Percentiles rank a stretch among this genome's conserved stretches.
phyloP scores from a whole-genome alignment of 2,113 vertebrate genomes.

The Nothobranchius kuhntae region DNA sequence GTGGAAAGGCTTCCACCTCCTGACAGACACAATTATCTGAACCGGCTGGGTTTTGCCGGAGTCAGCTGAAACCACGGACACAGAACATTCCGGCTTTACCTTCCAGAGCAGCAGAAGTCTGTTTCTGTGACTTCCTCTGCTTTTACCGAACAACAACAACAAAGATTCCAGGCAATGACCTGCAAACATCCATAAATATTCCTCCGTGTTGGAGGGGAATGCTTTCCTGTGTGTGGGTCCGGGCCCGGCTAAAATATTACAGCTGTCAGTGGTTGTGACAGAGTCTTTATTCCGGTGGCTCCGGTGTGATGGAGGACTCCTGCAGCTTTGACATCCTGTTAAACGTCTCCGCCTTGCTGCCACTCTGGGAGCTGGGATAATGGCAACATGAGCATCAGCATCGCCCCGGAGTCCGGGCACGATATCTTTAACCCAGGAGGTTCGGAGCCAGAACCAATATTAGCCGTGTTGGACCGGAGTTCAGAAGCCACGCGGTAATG shows the following conservation, averaged over 20 bases:
- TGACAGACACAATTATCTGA: slow-evolving; percentile 6
- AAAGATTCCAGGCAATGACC: neutral
- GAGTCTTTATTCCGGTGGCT: slow-evolving; percentile 63
- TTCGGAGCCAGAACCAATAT: slow-evolving; percentile 17
- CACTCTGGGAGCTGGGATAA: slow-evolving; percentile 57
- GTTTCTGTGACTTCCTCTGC: neutral
- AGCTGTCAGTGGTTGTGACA: too few relatives aligned
- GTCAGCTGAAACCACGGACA: neutral
- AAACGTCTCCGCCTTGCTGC: slow-evolving; percentile 61
- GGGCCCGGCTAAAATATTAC: slow-evolving; percentile 69
- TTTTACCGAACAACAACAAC: neutral
- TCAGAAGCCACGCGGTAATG: too few relatives aligned
- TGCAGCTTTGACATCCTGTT: slow-evolving; percentile 66
- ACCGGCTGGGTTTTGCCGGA: slow-evolving; percentile 19
- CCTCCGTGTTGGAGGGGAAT: neutral
- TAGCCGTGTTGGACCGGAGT: slow-evolving; percentile 16
- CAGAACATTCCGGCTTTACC: too few relatives aligned
- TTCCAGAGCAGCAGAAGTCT: neutral
- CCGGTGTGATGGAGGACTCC: slow-evolving; percentile 68
- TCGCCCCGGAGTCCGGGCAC: slow-evolving; percentile 19
- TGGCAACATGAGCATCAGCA: slow-evolving; percentile 26
- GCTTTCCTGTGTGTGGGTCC: neutral
- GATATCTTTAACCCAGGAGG: slow-evolving; percentile 35
- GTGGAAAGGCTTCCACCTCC: slow-evolving; percentile 12
- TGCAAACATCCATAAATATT: neutral